Base-by-base conservation (phyloP, 2,888 invertebrate genomes). In the Halictus quadricinctus region DNA sequence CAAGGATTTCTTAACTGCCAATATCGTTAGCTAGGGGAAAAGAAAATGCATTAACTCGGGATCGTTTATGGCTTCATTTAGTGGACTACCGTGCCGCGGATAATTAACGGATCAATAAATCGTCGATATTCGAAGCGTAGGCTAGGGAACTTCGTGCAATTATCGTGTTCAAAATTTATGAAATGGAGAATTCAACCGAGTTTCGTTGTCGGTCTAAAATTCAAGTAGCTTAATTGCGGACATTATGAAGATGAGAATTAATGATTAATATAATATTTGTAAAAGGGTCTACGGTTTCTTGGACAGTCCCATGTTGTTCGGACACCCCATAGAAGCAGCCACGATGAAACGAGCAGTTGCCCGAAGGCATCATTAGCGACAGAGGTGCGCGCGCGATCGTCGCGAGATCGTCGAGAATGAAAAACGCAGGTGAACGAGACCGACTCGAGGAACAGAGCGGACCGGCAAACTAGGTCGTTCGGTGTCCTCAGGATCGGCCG, bases 401-500 rank as follows among this genome's bases (percentile, higher is more conserved):
- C 69, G 76, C 43, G 69, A 36, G 29, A 79, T 36, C 54, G 70
- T 36, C 75, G 50, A 58, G 54, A 78, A 90, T 60, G 85, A 79
- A 81, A 83, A 89, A 50, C 82, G 79, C 76, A 48, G 41, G 77
- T 54, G 54, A 86, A 88, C 66, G 76, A 70, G 72, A 84, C 46
- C 69, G 66, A 70, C 76, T 76, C 78, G 76, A 81, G 74, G 84
- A 54, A 54, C 54, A 54, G 21, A 54, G 60, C 60, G 21, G 25
- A 60, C 60, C n/a, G 25, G 25, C 25, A 2, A 91, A 91, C 90
- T 91, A 84, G 91, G 91, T 91, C 90, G 88, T 81, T 83, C 88
- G 81, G 88, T 91, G 91, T 91, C 91, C 91, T 87, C 89, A 89
- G 84, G 88, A 90, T 90, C 76, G 83, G 72, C 74, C 80, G 72